phyloP scores from a whole-genome alignment of 53 echinoderm and acorn worm genomes.

The Stichopus horrens region DNA sequence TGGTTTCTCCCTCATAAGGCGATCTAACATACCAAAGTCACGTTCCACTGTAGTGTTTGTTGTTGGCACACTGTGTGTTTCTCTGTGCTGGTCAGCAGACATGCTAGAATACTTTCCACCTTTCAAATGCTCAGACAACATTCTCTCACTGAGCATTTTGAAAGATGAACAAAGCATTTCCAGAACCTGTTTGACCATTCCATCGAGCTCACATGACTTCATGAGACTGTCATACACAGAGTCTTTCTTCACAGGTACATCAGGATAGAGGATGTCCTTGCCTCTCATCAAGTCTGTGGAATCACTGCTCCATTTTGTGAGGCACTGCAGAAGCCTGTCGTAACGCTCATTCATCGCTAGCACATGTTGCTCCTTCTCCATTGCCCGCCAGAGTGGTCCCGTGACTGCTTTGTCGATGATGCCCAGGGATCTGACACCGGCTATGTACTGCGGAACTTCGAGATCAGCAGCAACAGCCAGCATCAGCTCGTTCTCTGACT shows the following conservation, averaged over 20 bases:
- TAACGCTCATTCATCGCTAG: slow-evolving; percentile 48
- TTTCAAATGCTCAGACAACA: slow-evolving; percentile 54
- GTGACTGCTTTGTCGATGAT: slow-evolving; percentile 45
- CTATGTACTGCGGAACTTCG: slow-evolving; percentile 37
- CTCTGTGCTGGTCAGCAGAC: slow-evolving; percentile 17
- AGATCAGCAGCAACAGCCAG: slow-evolving; percentile 55
- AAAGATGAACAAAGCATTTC: slow-evolving; percentile 56
- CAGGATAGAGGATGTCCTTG: slow-evolving; percentile 44
- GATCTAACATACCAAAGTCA: slow-evolving; percentile 63
- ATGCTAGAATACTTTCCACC: slow-evolving; percentile 28
- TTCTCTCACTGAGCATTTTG: slow-evolving; percentile 26
- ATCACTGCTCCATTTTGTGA: slow-evolving; percentile 43
- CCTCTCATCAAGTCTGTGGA: slow-evolving; percentile 50
- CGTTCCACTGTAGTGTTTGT: slow-evolving; percentile 58
- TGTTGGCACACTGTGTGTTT: slow-evolving; percentile 54
- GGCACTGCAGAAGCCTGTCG: slow-evolving; percentile 10
- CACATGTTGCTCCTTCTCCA: slow-evolving; percentile 46
- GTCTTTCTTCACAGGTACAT: slow-evolving; percentile 48
- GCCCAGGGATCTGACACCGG: slow-evolving; percentile 46
- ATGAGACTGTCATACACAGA: slow-evolving; percentile 42
- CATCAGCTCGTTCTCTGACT: slow-evolving; percentile 53
- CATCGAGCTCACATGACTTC: slow-evolving; percentile 25
- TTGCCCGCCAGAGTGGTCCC: slow-evolving; percentile 49
- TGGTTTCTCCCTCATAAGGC: slow-evolving; percentile 49
- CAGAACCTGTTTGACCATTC: slow-evolving; percentile 47